A percentile compares a stretch with the other conserved stretches of the same genome.
These are phyloP conservation scores for Meleagris gallopavo DNA, from an alignment of 2,113 vertebrate genomes.

Conservation along the genomic window DNA sequence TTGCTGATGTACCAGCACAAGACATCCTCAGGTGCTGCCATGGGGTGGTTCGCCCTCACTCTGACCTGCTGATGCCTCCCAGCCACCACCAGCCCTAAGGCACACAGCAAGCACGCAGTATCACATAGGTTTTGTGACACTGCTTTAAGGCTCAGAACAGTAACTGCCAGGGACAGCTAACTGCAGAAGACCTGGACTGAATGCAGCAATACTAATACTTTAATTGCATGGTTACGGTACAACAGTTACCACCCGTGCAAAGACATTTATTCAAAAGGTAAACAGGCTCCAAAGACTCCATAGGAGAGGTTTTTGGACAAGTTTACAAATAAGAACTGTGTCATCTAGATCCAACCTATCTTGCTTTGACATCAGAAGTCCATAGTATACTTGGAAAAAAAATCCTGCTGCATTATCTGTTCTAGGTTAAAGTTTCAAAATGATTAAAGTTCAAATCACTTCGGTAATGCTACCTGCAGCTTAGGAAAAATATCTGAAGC, in stretches of 20 bases:
- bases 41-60: background rate
- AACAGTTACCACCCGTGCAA: background rate
- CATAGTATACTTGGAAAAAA: background rate
- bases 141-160: background rate
- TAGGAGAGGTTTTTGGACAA: background rate
- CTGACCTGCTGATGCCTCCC: background rate
- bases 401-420: background rate
- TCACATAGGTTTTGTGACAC: background rate
- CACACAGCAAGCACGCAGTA: background rate
- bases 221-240: accelerated
- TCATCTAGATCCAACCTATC: background rate
- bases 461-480: background rate
- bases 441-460: conserved; percentile 36
- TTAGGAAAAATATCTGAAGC: background rate
- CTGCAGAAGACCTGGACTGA: background rate
- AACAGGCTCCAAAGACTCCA: background rate
- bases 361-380: background rate
- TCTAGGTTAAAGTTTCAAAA: conserved; percentile 1
- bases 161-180: background rate
- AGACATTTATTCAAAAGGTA: background rate
- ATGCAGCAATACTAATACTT: background rate
- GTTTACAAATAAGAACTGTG: background rate
- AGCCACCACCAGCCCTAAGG: accelerated
- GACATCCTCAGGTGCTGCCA: background rate
- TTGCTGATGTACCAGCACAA: background rate